Evolutionary conservation across 1,140 invertebrate genomes (phyloP), one percentile per base, ranked within the genome.

Genomic region (Archegozetes longisetosus): DNA sequence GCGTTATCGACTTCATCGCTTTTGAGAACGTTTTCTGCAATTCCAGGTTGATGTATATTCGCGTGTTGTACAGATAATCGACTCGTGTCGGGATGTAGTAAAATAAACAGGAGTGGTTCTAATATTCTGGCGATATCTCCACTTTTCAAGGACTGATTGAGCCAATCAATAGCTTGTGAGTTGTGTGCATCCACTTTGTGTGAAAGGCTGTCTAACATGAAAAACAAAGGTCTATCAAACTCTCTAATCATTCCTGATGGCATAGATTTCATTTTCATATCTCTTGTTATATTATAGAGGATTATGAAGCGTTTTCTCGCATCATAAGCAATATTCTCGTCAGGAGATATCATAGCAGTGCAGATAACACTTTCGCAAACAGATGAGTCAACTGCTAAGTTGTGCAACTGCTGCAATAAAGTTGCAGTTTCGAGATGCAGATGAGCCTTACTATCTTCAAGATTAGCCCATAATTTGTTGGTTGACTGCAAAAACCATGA

Each of bases 51-150:
- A 47, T 84, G 75, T 54, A 88, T 82, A 68, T 82, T 85, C 1
- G 88, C 82, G 68, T 91, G 85, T 12, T 87, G 79, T 2, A 93
- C 84, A 52, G 86, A 87, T 61, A 93, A 80, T 26, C 89, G 78
- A 57, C 85, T 84, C 0, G 88, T 91, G 50, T 82, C 84, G 13
- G 85, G 80, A 64, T 87, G 81, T 1, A 93, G 73, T 1, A 94
- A 71, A 69, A 89, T 84, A 46, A 79, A 75, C 46, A 91, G 74
- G 6, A 90, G 71, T 1, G 88, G 85, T 65, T 86, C 85, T 4
- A 93, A 75, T 25, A 94, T 50, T 14, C 62, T 50, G 4, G 80
- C 77, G 57, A 88, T 78, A 66, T 90, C 86, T 3, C 83, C 84
- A 2, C 84, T 77, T 48, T 88, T 76, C 2, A 90, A 69, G 9